Base-by-base conservation (phyloP, 2,888 invertebrate genomes). In the Halictus quadricinctus region DNA sequence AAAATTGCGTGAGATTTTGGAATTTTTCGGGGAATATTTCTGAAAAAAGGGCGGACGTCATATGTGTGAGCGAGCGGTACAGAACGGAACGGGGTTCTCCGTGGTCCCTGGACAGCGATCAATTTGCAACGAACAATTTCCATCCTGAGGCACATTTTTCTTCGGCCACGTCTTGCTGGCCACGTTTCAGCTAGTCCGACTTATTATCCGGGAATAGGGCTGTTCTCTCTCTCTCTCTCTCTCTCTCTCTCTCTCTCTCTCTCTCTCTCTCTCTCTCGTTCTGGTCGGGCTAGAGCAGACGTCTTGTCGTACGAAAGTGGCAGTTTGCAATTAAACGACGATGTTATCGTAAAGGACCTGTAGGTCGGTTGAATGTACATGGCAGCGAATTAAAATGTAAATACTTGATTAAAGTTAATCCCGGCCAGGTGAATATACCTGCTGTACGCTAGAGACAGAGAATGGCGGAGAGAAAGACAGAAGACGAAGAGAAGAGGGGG, bases 361-460 rank as follows among this genome's bases (percentile, higher is more conserved):
- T 83, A 84, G 82, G 77, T 88, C 86, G 84, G 87, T 85, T 77
- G 85, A 83, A 87, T 90, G 85, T 90, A 90, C 89, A 89, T 84
- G 85, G 89, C 90, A 90, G 91, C 92, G 93, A 93, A 93, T 93
- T 94, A 94, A 94, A 94, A 94, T 93, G 93, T 94, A 94, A 94
- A 94, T 94, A 94, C 94, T 94, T 94, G 93, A 94, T 94, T 93
- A 94, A 94, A 94, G 93, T 94, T 94, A 94, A 93, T 94, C 93
- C 93, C 90, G 91, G 90, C 91, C 93, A 92, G 93, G 94, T 92
- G 92, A 92, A 92, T 92, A 93, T 92, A 92, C 90, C 90, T 87
- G 88, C 85, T 87, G 88, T 48, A 85, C 84, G 79, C 36, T 86
- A 84, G 87, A 87, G 83, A 73, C 84, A 78, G 86, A 54, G 25